Base-by-base conservation (phyloP, 2,113 vertebrate species). In the Lophius piscatorius region DNA sequence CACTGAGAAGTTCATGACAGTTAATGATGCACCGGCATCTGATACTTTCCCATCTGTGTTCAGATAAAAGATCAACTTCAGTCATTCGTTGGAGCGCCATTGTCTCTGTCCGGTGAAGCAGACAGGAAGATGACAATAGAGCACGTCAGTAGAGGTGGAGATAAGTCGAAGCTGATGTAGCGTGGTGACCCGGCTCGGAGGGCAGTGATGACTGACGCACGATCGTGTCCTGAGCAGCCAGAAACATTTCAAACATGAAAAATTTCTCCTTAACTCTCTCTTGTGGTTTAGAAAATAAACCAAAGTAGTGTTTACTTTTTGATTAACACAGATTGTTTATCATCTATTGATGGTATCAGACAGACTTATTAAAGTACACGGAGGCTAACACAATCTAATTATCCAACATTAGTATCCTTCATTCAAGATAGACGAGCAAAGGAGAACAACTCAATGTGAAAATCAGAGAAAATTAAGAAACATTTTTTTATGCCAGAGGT, bases 121-220 rank as follows among this genome's bases (percentile, higher is more conserved):
- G 34, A 13, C 10, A 39, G 56, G 40, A 16, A 34, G 58, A 38
- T 13, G 46, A 66, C 68, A 69, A 35, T 63, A 55, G 60, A 48
- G 52, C 60, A 33, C 56, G 72, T 68, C 68, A 52, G 61, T 70
- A 66, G 73, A 58, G 29, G 45, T 57, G 60, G 48, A 70, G 78
- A 75, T 58, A 75, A 82, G 76, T 50, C 41, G 65, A 38, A 80
- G 74, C 70, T 63, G 76, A 80, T 78, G 81, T 78, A 73, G 76
- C 64, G 67, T 80, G 81, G 58, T 59, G 73, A 84, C 81, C 83
- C 57, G 12, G 67, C 31, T 64, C 56, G 46, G 78, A 63, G 81
- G 78, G 52, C 56, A 58, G 24, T 22, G 75, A 34, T 76, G 84
- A 86, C 70, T 17, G 72, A 84, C 31, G 61, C 76, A 82, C 70